Conservation (phyloP, 2,113 vertebrate genomes). For the Strix uralensis region DNA sequence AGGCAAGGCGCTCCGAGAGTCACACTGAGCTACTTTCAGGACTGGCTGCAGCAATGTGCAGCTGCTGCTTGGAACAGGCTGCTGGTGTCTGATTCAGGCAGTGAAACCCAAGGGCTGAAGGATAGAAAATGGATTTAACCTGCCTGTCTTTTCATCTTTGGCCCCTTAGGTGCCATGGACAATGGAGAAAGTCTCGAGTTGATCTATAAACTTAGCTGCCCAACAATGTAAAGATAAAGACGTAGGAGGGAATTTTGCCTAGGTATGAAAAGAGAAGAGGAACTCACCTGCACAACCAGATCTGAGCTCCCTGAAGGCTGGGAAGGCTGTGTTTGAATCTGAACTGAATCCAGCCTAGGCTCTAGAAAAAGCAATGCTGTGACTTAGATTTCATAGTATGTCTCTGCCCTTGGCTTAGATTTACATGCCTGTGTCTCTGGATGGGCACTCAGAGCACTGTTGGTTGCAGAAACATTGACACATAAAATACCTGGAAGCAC, state of each 20-base stretch:
- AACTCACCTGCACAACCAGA: background rate
- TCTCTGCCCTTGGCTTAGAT: background rate
- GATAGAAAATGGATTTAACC: background rate
- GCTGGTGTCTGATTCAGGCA: background rate
- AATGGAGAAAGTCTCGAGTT: background rate
- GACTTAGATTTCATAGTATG: background rate
- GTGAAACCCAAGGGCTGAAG: background rate
- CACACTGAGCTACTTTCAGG: background rate
- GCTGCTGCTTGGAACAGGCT: background rate
- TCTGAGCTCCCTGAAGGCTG: background rate
- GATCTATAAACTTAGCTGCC: background rate
- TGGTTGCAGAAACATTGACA: background rate
- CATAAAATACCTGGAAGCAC: background rate
- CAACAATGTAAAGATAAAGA: background rate
- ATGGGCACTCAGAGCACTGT: background rate
- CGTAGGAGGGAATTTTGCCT: background rate
- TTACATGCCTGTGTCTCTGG: background rate
- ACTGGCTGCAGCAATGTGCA: background rate
- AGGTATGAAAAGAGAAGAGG: background rate
- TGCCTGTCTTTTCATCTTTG: background rate
- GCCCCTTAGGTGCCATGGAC: background rate
- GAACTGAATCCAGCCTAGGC: background rate
- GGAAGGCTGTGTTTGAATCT: background rate
- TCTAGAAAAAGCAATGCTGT: background rate
- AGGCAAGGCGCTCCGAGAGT: background rate